Evolutionary conservation across 1,140 invertebrate species (phyloP).

Genomic region (Drosophila pandora): DNA sequence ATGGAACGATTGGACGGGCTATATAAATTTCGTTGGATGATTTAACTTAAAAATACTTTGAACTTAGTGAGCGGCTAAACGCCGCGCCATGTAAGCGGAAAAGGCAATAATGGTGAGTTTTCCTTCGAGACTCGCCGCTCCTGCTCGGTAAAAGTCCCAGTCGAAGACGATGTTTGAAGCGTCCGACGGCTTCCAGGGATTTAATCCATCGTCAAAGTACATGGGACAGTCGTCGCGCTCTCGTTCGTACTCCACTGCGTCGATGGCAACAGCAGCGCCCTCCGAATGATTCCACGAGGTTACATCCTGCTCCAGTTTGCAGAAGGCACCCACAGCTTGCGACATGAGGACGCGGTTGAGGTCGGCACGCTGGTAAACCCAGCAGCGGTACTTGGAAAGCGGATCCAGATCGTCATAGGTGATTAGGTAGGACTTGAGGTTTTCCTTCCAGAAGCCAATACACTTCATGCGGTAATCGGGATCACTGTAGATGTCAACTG

Average conservation of each 20-base stretch:
- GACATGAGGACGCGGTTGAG: slow-evolving; percentile 95
- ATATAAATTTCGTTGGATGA: slow-evolving; percentile 36
- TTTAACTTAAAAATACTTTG: slow-evolving; percentile 32
- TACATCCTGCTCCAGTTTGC: slow-evolving; percentile 95
- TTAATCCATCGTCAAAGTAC: slow-evolving; percentile 95
- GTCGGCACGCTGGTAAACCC: slow-evolving; percentile 98
- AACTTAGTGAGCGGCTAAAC: slow-evolving; percentile 28
- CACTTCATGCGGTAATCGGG: slow-evolving; percentile 99
- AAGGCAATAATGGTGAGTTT: slow-evolving; percentile 12
- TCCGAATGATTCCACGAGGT: slow-evolving; percentile 93
- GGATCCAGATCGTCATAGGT: slow-evolving; percentile 98
- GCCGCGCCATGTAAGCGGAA: slow-evolving; percentile 17
- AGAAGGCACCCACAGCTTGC: slow-evolving; percentile 95
- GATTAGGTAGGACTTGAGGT: slow-evolving; percentile 97
- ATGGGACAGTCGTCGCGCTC: slow-evolving; percentile 97
- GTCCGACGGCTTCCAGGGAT: slow-evolving; percentile 92
- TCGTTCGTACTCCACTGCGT: slow-evolving; percentile 96
- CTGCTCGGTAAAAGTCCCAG: slow-evolving; percentile 81
- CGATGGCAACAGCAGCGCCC: slow-evolving; percentile 95
- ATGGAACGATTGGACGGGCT: slow-evolving; percentile 9
- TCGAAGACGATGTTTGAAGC: slow-evolving; percentile 89
- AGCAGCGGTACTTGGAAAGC: slow-evolving; percentile 97
- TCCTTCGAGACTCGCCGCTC: slow-evolving; percentile 19
- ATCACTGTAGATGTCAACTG: slow-evolving; percentile 96
- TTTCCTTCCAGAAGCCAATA: slow-evolving; percentile 99